phyloP scores from a whole-genome alignment of 2,113 vertebrate species.

The Sarotherodon lohbergeri region DNA sequence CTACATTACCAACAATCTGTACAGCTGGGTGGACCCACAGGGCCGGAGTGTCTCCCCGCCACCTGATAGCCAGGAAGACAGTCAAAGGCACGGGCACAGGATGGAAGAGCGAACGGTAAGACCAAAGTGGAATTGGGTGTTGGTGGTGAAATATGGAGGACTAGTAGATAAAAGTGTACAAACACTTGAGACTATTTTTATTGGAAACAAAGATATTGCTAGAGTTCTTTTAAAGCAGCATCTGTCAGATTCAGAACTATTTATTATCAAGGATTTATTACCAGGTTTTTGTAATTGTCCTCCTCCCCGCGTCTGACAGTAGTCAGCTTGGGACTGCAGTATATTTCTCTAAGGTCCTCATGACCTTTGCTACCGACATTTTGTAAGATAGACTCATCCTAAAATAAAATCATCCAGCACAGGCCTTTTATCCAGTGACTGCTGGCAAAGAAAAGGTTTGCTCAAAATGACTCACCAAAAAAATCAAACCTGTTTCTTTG shows the following conservation, averaged over 20 bases:
- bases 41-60: conserved; percentile 87
- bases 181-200: background rate
- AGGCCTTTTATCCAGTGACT: background rate
- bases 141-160: background rate
- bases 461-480: background rate
- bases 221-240: background rate
- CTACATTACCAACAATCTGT: conserved; percentile 88
- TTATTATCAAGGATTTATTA: background rate
- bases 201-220: background rate
- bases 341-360: background rate
- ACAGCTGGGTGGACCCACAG: conserved; percentile 92
- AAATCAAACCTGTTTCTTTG: background rate
- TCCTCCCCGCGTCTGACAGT: background rate
- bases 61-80: conserved; percentile 64
- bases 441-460: background rate
- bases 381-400: background rate
- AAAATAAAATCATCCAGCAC: background rate
- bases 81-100: conserved; percentile 64
- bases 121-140: background rate
- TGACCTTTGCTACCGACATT: background rate
- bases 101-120: conserved; percentile 87
- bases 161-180: background rate
- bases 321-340: background rate
- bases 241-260: background rate
- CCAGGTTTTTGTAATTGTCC: background rate